Evolutionary conservation across 2,113 vertebrate species (phyloP).

Genomic region (Nettapus auritus): DNA sequence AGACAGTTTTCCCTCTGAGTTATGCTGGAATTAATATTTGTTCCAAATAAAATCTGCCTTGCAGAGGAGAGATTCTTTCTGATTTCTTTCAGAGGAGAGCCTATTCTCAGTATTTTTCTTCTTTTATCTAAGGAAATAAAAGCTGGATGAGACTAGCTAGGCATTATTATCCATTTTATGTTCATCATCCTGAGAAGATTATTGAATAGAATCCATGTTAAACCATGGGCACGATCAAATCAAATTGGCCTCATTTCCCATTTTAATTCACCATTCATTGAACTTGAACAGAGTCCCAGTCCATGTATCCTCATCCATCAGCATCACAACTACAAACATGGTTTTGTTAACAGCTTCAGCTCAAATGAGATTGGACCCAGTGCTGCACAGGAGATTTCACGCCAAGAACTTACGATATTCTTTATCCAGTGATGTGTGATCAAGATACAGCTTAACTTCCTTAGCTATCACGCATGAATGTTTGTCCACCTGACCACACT

Average conservation of each 20-base stretch:
- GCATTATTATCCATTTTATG: neutral
- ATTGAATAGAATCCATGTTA: neutral
- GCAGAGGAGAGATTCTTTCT: constrained; percentile 3
- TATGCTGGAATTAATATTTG: constrained; percentile 26
- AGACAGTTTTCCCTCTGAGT: neutral
- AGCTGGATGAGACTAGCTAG: neutral
- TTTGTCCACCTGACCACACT: neutral
- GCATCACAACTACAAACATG: neutral
- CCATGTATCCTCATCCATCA: neutral
- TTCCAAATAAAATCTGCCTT: constrained; percentile 20
- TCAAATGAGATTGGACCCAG: neutral
- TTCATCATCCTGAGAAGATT: neutral
- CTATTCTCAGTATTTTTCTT: neutral
- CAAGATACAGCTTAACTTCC: neutral
- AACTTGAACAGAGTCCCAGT: neutral
- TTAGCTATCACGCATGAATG: neutral
- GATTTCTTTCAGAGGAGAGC: neutral
- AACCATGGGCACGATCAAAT: neutral
- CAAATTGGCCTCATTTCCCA: neutral
- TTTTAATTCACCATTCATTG: neutral
- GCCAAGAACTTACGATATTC: neutral
- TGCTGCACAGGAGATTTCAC: neutral
- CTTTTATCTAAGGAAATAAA: neutral
- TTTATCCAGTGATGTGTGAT: neutral
- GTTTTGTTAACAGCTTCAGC: neutral